These are phyloP conservation scores for Psittacula cyanocephala DNA, from an alignment of 2,113 vertebrate genomes.

Conservation along the genomic window DNA sequence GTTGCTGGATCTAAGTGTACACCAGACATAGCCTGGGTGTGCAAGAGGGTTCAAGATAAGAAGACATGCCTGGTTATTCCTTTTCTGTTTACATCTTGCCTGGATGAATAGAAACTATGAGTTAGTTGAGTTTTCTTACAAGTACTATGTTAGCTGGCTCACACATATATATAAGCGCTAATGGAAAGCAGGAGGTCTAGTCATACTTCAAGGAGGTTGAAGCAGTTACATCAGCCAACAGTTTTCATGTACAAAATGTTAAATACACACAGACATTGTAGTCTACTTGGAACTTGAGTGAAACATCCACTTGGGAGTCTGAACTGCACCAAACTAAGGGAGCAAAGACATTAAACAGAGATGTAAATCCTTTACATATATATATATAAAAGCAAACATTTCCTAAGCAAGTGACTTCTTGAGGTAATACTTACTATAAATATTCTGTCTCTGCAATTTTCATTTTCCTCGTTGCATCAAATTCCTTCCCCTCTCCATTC, in stretches of 20 bases:
- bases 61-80: background rate
- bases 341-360: background rate
- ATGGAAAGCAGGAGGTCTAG: background rate
- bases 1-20: background rate
- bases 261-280: background rate
- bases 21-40: background rate
- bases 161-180: background rate
- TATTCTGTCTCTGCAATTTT: background rate
- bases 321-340: background rate
- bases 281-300: background rate
- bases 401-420: background rate
- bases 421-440: background rate
- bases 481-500: background rate
- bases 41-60: background rate
- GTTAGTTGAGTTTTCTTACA: background rate
- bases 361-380: background rate
- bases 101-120: background rate
- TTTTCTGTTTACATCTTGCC: background rate
- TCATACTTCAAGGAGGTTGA: background rate
- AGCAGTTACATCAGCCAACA: background rate
- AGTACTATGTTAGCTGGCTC: background rate
- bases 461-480: background rate
- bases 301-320: background rate
- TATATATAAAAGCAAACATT: background rate
- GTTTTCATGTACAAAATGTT: background rate